A percentile compares a stretch with the other conserved stretches of the same genome.
These are phyloP conservation scores for Lasiommata megera DNA, from an alignment of 2,888 invertebrate genomes.

Conservation along the genomic window DNA sequence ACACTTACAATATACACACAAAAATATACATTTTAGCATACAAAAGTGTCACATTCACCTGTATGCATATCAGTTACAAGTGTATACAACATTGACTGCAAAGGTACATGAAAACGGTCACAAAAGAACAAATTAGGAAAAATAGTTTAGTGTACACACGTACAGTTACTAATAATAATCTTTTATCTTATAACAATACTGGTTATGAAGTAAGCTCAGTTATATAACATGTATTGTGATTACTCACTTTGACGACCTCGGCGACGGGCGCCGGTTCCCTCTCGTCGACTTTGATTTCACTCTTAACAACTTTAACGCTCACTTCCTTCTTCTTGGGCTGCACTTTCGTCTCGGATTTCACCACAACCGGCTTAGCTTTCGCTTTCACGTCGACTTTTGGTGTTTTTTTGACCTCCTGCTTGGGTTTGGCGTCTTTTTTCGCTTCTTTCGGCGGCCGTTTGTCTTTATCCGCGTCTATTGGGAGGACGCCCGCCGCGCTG, in stretches of 20 bases:
- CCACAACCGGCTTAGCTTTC: conserved; percentile 39
- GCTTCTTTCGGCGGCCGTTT: conserved; percentile 41
- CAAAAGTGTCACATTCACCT: no score
- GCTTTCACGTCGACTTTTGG: conserved; percentile 41
- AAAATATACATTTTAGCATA: no score
- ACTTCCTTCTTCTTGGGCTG: conserved; percentile 46
- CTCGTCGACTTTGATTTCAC: conserved; percentile 48
- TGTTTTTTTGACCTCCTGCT: conserved; percentile 40
- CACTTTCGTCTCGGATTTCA: conserved; percentile 43
- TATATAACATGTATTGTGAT: no score
- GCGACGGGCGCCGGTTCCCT: conserved; percentile 13
- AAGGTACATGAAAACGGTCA: no score
- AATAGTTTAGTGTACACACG: no score
- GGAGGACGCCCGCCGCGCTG: conserved; percentile 55
- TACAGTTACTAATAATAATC: no score
- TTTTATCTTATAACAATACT: no score
- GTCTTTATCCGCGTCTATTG: conserved; percentile 43
- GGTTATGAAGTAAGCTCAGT: no score
- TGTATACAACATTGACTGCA: no score
- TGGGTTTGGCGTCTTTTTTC: conserved; percentile 35
- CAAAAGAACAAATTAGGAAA: no score
- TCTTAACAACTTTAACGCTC: conserved; percentile 41
- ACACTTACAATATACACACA: no score
- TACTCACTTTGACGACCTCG: conserved; percentile 29
- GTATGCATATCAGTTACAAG: no score